phyloP scores from a whole-genome alignment of 2,113 vertebrate species.

The Protobothrops flavoviridis region DNA sequence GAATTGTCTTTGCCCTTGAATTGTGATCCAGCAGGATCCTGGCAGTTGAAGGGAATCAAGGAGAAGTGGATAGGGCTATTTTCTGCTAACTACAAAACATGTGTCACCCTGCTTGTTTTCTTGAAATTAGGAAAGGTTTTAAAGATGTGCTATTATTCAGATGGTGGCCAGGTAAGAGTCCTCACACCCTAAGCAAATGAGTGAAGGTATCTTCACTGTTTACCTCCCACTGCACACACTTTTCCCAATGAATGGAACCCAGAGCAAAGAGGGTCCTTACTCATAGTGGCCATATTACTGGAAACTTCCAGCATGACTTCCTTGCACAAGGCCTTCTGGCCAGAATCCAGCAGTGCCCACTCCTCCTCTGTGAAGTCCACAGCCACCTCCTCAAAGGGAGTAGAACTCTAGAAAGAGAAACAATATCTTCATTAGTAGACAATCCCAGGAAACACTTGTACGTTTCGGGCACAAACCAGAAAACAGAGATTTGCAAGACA shows the following conservation, averaged over 20 bases:
- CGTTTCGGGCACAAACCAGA: not conserved
- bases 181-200: not conserved
- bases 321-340: not conserved
- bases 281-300: not conserved
- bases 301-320: not conserved
- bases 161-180: not conserved
- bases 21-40: not conserved
- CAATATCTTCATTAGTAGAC: not conserved
- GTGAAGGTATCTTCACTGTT: not conserved
- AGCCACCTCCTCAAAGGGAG: not conserved
- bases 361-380: not conserved
- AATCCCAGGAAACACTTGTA: not conserved
- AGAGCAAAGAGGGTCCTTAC: not conserved
- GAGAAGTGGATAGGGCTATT: not conserved
- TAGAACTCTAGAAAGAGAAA: not conserved
- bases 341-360: not conserved
- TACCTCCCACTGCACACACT: not conserved
- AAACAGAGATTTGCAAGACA: not conserved
- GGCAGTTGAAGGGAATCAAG: not conserved
- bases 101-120: not conserved
- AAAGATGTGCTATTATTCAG: not conserved
- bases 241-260: not conserved
- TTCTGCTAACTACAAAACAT: not conserved
- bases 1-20: not conserved
- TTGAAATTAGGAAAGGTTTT: not conserved